Percentiles rank a stretch among this genome's conserved stretches.
Conservation (phyloP, 2,888 invertebrate species). For the Coelopa pilipes region DNA sequence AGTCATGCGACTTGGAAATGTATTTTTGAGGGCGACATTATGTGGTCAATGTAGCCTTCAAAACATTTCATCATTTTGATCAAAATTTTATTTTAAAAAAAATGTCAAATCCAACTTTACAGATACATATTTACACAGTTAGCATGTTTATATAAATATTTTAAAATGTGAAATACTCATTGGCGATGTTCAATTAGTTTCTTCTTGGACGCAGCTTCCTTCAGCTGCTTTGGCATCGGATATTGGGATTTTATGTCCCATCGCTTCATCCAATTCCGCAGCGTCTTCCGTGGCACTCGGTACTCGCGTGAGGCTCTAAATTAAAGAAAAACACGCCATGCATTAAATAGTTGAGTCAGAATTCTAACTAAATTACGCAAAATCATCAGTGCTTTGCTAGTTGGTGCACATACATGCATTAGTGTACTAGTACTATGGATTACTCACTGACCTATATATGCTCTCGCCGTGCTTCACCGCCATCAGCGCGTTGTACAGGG, state of each 20-base stretch:
- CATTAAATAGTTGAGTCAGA: background rate
- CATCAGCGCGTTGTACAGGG: constrained; percentile 72
- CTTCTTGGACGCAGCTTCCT: constrained; percentile 67
- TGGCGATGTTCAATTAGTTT: constrained; percentile 8
- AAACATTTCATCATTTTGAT: too few relatives aligned
- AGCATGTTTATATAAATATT: background rate
- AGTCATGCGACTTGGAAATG: too few relatives aligned
- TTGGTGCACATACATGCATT: too few relatives aligned
- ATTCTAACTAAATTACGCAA: background rate
- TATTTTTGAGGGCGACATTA: too few relatives aligned
- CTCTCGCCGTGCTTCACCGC: constrained; percentile 72
- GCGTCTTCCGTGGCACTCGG: constrained; percentile 72
- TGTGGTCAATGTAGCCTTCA: too few relatives aligned
- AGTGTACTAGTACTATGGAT: background rate
- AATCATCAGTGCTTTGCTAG: too few relatives aligned
- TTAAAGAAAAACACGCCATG: background rate
- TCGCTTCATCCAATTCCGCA: constrained; percentile 74
- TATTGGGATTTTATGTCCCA: constrained; percentile 72
- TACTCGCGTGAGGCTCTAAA: constrained; percentile 72
- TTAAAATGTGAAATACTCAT: constrained; percentile 16
- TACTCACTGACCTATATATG: constrained; percentile 71
- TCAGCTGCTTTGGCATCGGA: constrained; percentile 71
- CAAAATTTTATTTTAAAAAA: too few relatives aligned
- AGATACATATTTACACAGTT: constrained; percentile 10
- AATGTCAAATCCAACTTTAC: too few relatives aligned